Percentiles rank a stretch among this genome's conserved stretches.
Conservation (phyloP, 35 echinoderm and acorn worm species). For the Strongylocentrotus purpuratus region DNA sequence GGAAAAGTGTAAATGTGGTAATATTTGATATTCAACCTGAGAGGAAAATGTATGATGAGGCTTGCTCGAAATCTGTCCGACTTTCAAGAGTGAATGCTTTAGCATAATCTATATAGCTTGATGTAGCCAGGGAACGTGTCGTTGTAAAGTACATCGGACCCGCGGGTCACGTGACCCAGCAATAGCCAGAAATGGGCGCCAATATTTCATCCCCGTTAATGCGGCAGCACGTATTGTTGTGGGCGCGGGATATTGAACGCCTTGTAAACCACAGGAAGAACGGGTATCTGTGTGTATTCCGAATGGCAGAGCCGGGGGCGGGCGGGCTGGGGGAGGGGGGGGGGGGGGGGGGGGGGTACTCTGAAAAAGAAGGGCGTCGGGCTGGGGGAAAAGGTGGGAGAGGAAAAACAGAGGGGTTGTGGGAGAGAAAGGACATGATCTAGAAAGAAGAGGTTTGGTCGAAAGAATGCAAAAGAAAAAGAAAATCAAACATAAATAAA, state of each 20-base stretch:
- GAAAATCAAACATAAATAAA: too few relatives aligned
- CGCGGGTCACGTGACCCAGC: not conserved
- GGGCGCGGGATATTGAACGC: not conserved
- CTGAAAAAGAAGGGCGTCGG: too few relatives aligned
- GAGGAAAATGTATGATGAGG: not conserved
- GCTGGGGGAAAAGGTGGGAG: too few relatives aligned
- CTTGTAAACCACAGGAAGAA: not conserved
- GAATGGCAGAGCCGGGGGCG: not conserved
- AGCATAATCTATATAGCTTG: constrained; percentile 4
- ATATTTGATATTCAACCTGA: not conserved
- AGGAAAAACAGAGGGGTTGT: too few relatives aligned
- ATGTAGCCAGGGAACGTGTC: not conserved
- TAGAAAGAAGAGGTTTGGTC: too few relatives aligned
- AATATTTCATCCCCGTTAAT: constrained; percentile 4
- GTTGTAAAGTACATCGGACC: not conserved
- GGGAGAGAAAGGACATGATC: too few relatives aligned
- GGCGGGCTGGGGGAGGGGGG: too few relatives aligned
- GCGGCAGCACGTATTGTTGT: constrained; percentile 1
- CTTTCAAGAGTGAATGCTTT: not conserved
- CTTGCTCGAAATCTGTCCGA: not conserved
- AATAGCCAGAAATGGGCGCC: constrained; percentile 1
- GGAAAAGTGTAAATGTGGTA: not conserved
- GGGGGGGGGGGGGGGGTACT: too few relatives aligned
- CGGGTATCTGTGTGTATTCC: not conserved
- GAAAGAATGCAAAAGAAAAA: too few relatives aligned